Base-by-base conservation (phyloP, 1,140 invertebrate species). In the Formica exsecta region DNA sequence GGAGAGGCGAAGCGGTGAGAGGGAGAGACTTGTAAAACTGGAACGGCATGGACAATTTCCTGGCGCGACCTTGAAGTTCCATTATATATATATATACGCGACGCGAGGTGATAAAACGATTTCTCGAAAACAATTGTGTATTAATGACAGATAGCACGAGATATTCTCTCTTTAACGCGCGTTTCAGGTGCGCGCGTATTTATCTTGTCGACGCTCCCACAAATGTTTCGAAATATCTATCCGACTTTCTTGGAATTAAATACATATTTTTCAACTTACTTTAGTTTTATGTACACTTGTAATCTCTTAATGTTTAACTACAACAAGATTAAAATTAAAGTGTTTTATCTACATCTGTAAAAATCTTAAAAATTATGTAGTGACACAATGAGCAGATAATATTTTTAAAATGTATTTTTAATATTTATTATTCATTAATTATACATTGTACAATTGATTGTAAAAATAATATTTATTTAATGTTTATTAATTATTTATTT, bases 1-100 rank as follows among this genome's bases (percentile, higher is more conserved):
- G 7, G 25, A 4, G n/a, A 9, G 71, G 68, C 4, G 32, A 41
- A 41, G 9, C 41, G 8, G 36, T 6, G 44, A 64, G 36, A 41
- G 62, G 19, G 62, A 77, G 66, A 32, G 36, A 81, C 68, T 74
- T 25, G 68, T 74, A 74, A 83, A 83, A 83, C 79, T 73, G 79
- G 68, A 83, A 83, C 79, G 79, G 29, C 6, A 54, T 32, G 79
- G 8, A 44, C 62, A 83, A 81, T 83, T 83, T 83, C 48, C 38
- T 29, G 54, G n/a, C 79, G 68, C 68, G 79, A 83, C 79, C 79
- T 83, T 83, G 79, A 74, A 29, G 61, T 83, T 74, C 57, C 68
- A 73, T 73, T 22, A 51, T 4, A 11, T 8, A 11, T 8, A 11
- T 44, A 51, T 19, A 19, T 51, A 41, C 8, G 57, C 9, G 38